These are phyloP conservation scores for Aythya baeri DNA, from an alignment of 2,113 vertebrate genomes.

Conservation along the genomic window DNA sequence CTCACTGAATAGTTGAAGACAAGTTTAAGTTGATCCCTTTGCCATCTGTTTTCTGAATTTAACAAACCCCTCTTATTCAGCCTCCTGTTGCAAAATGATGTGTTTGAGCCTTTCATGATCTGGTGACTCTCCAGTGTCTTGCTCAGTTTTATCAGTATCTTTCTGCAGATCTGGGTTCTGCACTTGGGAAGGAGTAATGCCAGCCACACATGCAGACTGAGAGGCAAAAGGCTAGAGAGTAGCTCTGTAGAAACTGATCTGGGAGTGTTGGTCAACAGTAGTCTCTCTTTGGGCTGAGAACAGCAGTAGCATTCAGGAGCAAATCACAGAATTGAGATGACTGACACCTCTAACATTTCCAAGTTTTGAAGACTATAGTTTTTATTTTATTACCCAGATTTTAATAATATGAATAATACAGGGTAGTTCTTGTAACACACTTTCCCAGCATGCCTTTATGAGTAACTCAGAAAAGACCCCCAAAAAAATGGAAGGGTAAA, in stretches of 20 bases:
- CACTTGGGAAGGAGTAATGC: too few relatives aligned
- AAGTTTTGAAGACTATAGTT: background rate
- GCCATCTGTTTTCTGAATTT: background rate
- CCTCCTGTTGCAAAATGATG: background rate
- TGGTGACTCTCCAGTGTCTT: background rate
- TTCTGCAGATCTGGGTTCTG: background rate
- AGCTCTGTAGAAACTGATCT: too few relatives aligned
- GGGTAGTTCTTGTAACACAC: background rate
- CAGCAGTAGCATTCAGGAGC: background rate
- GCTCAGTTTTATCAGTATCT: background rate
- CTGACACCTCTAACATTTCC: background rate
- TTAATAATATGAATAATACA: background rate
- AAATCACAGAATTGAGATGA: background rate
- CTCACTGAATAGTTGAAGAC: background rate
- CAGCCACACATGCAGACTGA: too few relatives aligned
- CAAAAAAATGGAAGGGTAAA: background rate
- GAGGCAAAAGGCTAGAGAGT: too few relatives aligned
- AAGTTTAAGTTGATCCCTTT: background rate
- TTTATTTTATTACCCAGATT: background rate
- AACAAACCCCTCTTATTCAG: background rate
- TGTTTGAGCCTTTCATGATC: background rate
- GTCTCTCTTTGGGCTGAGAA: background rate
- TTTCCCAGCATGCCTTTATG: background rate
- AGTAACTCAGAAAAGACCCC: background rate
- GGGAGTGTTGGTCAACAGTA: too few relatives aligned